A percentile compares a stretch with the other conserved stretches of the same genome.
phyloP scores from a whole-genome alignment of 2,888 invertebrate species.

The Drosophila bunnanda region DNA sequence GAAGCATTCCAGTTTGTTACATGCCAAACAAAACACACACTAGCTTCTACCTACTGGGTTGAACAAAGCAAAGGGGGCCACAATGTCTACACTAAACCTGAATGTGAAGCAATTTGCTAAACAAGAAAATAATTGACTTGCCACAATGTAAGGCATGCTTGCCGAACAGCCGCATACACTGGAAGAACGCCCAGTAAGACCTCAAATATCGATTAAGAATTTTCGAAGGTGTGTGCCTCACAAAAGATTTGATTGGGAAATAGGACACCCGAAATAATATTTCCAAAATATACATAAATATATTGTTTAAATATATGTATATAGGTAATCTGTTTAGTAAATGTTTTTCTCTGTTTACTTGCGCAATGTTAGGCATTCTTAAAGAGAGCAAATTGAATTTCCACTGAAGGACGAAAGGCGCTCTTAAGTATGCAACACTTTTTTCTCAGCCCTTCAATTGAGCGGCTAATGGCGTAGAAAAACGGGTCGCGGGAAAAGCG shows the following conservation, averaged over 20 bases:
- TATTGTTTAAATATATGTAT: too few species aligned
- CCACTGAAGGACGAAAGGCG: slow-evolving; percentile 22
- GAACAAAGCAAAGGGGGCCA: slow-evolving; percentile 28
- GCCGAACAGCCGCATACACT: slow-evolving; percentile 15
- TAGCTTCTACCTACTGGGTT: slow-evolving; percentile 31
- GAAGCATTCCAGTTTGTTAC: slow-evolving; percentile 23
- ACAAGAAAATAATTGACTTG: slow-evolving; percentile 78
- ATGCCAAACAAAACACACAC: slow-evolving; percentile 20
- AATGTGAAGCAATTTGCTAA: slow-evolving; percentile 75
- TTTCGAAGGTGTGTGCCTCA: too few species aligned
- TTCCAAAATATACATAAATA: neutral
- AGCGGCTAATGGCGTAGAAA: slow-evolving; percentile 63
- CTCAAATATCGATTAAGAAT: neutral
- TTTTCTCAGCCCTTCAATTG: slow-evolving; percentile 51
- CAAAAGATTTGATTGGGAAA: neutral
- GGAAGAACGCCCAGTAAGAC: neutral
- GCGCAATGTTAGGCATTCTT: slow-evolving; percentile 33
- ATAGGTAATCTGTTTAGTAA: neutral
- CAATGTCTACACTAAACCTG: slow-evolving; percentile 56
- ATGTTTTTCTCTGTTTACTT: neutral
- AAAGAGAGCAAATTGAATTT: slow-evolving; percentile 65
- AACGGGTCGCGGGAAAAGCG: slow-evolving; percentile 67
- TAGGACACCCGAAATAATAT: neutral
- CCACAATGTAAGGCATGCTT: slow-evolving; percentile 56
- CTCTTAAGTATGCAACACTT: slow-evolving; percentile 67